Evolutionary conservation across 1,140 invertebrate genomes (phyloP).

Genomic region (Macrobrachium rosenbergii): DNA sequence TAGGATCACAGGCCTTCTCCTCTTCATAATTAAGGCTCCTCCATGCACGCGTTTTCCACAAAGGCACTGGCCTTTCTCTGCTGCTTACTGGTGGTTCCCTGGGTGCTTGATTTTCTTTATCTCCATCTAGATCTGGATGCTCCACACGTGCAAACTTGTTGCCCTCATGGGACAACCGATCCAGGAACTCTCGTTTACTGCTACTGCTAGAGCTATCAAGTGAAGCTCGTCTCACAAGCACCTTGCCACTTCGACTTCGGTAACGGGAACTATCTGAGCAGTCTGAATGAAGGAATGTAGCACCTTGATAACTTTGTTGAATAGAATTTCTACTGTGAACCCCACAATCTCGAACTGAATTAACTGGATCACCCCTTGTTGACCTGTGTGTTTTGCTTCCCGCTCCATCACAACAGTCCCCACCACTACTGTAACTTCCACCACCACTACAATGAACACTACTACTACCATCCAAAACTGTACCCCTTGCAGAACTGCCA

Average conservation of each 20-base stretch:
- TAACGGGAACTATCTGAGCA: constrained; percentile 38
- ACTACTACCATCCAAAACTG: constrained; percentile 18
- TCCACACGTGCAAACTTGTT: constrained; percentile 54
- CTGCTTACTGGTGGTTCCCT: constrained; percentile 29
- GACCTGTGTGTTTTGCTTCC: constrained; percentile 23
- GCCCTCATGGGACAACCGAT: constrained; percentile 51
- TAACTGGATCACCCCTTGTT: constrained; percentile 14
- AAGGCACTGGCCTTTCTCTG: constrained; percentile 40
- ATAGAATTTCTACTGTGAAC: constrained; percentile 56
- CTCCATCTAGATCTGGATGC: constrained; percentile 43
- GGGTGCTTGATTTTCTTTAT: constrained; percentile 64
- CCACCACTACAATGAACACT: constrained; percentile 37
- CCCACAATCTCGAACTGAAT: constrained; percentile 30
- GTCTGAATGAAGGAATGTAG: constrained; percentile 57
- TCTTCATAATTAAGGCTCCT: constrained; percentile 64
- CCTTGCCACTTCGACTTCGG: constrained; percentile 36
- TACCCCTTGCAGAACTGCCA: constrained; percentile 7
- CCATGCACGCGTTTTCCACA: constrained; percentile 64
- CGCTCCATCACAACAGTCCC: constrained; percentile 25
- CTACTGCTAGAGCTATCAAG: constrained; percentile 50
- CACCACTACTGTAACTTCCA: constrained; percentile 36
- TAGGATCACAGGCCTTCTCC: constrained; percentile 40
- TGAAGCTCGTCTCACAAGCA: constrained; percentile 52
- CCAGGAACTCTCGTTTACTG: constrained; percentile 48
- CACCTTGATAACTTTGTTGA: constrained; percentile 52